Evolutionary conservation across 1,140 invertebrate genomes (phyloP).

Genomic region (Drosophila grimshawi): DNA sequence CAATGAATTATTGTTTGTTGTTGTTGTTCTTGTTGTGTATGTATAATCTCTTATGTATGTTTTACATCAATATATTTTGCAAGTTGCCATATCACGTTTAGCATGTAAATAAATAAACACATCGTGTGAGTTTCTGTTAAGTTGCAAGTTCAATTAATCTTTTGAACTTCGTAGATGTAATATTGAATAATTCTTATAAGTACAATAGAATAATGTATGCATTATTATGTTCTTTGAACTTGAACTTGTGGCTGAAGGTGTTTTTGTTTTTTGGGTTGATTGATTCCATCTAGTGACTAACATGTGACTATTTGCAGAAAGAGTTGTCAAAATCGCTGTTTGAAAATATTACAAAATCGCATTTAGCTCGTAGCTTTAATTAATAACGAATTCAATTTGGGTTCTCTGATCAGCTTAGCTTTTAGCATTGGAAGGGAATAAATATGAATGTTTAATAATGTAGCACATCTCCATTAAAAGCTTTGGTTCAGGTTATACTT

Average conservation of each 20-base stretch:
- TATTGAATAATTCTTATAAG: constrained; percentile 1
- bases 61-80: constrained; percentile 30
- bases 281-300: neutral
- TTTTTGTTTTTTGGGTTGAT: constrained; percentile 17
- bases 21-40: neutral
- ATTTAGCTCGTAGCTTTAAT: too few relatives aligned
- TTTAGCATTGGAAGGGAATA: too few relatives aligned
- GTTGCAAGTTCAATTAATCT: constrained; percentile 2
- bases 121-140: constrained; percentile 7
- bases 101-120: constrained; percentile 9
- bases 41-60: neutral
- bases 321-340: too few relatives aligned
- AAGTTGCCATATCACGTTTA: constrained; percentile 40
- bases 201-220: constrained; percentile 8
- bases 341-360: too few relatives aligned
- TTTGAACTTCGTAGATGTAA: constrained; percentile 12
- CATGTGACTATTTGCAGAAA: neutral
- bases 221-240: constrained; percentile 8
- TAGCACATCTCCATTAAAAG: too few relatives aligned
- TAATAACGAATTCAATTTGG: too few relatives aligned
- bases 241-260: constrained; percentile 1
- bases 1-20: neutral
- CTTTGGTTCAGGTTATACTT: too few relatives aligned
- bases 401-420: too few relatives aligned
- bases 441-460: too few relatives aligned